phyloP scores from a whole-genome alignment of 2,113 vertebrate genomes.

The Ophiodon elongatus region DNA sequence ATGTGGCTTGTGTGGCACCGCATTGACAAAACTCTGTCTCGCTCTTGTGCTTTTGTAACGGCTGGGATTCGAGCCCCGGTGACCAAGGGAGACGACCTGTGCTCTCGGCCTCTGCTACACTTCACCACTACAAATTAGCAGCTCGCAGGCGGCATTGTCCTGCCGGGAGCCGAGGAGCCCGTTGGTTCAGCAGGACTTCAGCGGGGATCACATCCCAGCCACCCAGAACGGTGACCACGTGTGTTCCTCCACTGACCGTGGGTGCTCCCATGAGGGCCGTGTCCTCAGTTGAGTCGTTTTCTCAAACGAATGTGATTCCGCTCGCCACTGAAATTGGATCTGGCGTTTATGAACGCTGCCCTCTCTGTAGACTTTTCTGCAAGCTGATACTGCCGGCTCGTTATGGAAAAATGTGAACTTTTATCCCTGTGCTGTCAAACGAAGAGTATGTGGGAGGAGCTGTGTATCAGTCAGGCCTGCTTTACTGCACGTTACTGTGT shows the following conservation, averaged over 20 bases:
- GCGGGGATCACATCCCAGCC: conserved; percentile 24
- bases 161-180: background rate
- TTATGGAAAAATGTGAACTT: conserved; percentile 79
- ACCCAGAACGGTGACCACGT: background rate
- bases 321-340: conserved; percentile 38
- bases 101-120: conserved; percentile 47
- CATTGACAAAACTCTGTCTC: conserved; percentile 22
- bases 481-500: conserved; percentile 14
- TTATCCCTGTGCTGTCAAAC: conserved; percentile 66
- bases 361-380: conserved; percentile 59
- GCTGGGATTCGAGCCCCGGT: conserved; percentile 43
- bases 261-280: conserved; percentile 7
- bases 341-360: conserved; percentile 44
- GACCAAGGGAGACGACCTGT: conserved; percentile 62
- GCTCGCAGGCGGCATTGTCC: conserved; percentile 26
- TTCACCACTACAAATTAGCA: conserved; percentile 56
- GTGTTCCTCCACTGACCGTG: background rate
- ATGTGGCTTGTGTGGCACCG: conserved; percentile 20
- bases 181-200: background rate
- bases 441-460: conserved; percentile 61
- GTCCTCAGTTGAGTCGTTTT: conserved; percentile 29
- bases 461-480: conserved; percentile 45
- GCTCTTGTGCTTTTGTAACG: conserved; percentile 22
- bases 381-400: conserved; percentile 49
- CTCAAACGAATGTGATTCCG: conserved; percentile 3